These are phyloP conservation scores for Egretta garzetta DNA, from an alignment of 2,113 vertebrate species.

Conservation along the genomic window DNA sequence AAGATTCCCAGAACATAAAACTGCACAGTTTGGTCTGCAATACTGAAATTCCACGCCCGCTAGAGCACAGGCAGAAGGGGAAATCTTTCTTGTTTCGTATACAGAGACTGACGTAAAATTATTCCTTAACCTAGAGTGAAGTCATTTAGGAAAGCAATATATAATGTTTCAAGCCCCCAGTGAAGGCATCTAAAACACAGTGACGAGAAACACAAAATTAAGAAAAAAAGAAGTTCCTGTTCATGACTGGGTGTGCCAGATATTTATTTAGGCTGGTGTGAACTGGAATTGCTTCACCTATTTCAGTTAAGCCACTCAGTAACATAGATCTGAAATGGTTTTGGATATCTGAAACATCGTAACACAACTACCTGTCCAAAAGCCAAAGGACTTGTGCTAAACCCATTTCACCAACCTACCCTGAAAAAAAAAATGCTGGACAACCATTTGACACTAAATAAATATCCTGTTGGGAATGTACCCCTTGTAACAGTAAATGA, in stretches of 20 bases:
- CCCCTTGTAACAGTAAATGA: neutral
- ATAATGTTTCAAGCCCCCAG: neutral
- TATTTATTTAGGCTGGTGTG: neutral
- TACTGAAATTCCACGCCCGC: neutral
- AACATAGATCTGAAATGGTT: neutral
- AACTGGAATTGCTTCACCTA: neutral
- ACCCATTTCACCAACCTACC: neutral
- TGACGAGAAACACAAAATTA: neutral
- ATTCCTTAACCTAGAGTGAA: neutral
- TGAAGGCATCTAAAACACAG: neutral
- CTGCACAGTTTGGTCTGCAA: neutral
- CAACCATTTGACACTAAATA: neutral
- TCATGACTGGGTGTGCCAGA: neutral
- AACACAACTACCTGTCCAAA: neutral
- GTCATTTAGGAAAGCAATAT: neutral
- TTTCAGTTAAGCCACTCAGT: neutral
- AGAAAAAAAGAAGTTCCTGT: neutral
- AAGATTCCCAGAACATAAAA: neutral
- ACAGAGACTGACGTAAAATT: neutral
- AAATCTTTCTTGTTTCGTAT: neutral
- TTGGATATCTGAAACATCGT: neutral
- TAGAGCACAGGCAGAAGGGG: neutral
- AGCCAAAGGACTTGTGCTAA: neutral
- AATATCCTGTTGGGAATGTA: neutral
- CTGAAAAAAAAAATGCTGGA: neutral